These are phyloP conservation scores for Aptenodytes forsteri DNA, from an alignment of 2,113 vertebrate genomes.

Conservation along the genomic window DNA sequence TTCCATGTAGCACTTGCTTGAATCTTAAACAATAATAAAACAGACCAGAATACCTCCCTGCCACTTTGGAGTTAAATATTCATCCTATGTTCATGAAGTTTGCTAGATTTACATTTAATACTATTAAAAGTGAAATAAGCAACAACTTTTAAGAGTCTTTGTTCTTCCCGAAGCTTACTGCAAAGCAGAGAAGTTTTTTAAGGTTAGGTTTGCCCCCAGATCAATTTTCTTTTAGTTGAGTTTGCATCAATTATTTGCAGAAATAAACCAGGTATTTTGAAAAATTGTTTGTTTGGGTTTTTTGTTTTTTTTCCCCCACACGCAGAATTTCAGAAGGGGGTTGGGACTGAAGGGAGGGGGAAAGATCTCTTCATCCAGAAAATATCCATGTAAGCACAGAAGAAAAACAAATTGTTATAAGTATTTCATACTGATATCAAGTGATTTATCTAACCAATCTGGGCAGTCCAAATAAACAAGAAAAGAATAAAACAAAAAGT, in stretches of 20 bases:
- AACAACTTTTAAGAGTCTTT: neutral
- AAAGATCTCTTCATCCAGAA: neutral
- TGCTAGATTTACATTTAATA: neutral
- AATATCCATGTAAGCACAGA: neutral
- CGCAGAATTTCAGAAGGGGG: neutral
- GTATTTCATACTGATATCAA: neutral
- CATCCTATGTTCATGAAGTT: neutral
- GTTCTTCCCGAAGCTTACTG: neutral
- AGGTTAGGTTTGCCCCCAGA: neutral
- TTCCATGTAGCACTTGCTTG: neutral
- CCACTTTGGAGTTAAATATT: neutral
- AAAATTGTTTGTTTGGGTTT: neutral
- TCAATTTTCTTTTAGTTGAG: neutral
- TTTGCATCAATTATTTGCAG: neutral
- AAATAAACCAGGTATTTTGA: neutral
- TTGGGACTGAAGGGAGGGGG: fast-evolving
- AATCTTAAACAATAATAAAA: neutral
- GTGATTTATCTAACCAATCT: neutral
- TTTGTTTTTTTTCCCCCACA: neutral
- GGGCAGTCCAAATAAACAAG: neutral
- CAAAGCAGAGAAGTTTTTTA: neutral
- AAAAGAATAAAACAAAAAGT: neutral
- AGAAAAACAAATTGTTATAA: neutral
- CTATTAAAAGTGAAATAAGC: neutral
- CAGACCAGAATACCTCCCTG: neutral